Conservation (phyloP, 2,113 vertebrate species). For the Solea solea region DNA sequence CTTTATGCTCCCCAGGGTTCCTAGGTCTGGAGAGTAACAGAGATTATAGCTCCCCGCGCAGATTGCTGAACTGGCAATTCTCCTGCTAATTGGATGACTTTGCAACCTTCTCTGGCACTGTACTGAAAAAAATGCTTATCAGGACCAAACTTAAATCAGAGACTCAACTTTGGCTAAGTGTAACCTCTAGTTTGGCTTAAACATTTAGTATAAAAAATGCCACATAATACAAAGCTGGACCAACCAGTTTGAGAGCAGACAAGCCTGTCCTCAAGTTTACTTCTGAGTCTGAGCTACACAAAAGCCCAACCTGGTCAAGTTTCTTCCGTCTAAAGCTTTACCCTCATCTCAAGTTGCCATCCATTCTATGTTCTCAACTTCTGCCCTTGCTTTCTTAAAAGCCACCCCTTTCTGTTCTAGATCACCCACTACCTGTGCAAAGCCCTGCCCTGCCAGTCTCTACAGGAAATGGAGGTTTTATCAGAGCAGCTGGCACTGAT, state of each 20-base stretch:
- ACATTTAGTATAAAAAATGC: conserved; percentile 6
- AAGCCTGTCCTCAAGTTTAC: conserved; percentile 19
- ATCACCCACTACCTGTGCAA: conserved; percentile 25
- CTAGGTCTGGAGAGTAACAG: conserved; percentile 58
- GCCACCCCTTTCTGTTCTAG: conserved; percentile 3
- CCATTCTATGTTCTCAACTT: conserved; percentile 17
- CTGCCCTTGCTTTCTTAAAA: conserved; percentile 1
- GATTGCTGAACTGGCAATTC: conserved; percentile 68
- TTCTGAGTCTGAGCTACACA: conserved; percentile 14
- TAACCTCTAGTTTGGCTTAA: conserved; percentile 29
- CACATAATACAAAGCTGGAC: conserved; percentile 3
- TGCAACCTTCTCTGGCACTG: conserved; percentile 67
- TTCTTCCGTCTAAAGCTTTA: conserved; percentile 29
- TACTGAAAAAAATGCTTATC: conserved; percentile 61
- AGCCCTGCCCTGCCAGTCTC: conserved; percentile 43
- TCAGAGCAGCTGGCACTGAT: conserved; percentile 64
- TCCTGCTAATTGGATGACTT: conserved; percentile 71
- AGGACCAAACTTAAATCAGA: conserved; percentile 41
- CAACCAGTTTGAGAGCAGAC: conserved; percentile 27
- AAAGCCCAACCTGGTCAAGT: conserved; percentile 39
- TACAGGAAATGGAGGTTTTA: conserved; percentile 66
- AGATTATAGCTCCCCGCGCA: conserved; percentile 57
- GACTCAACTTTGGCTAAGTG: conserved; percentile 21
- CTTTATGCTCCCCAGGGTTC: conserved; percentile 52
- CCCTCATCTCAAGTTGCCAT: conserved; percentile 35